A percentile compares a stretch with the other conserved stretches of the same genome.
These are phyloP conservation scores for Cataglyphis albicans DNA, from an alignment of 2,888 invertebrate genomes.

Conservation along the genomic window DNA sequence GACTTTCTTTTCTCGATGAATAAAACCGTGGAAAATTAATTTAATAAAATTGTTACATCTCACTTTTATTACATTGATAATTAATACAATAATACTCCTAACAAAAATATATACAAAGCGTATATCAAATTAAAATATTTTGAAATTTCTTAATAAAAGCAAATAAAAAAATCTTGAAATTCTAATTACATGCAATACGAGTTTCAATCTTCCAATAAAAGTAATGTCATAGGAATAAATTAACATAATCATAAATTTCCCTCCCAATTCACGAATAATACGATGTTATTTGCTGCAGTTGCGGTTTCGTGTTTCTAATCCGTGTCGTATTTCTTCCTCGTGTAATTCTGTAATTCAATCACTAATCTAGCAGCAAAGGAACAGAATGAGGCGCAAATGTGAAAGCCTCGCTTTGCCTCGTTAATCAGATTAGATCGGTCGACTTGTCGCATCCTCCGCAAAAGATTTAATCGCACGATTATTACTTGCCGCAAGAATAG, in stretches of 20 bases:
- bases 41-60: background rate
- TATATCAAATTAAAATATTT: background rate
- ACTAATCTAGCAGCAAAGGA: background rate
- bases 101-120: background rate
- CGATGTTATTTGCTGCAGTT: background rate
- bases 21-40: conserved; percentile 5
- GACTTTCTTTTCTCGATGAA: background rate
- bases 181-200: background rate
- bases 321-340: background rate
- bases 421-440: conserved; percentile 28
- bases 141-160: background rate
- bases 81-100: background rate
- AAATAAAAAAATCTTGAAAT: background rate
- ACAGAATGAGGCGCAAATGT: conserved; percentile 14
- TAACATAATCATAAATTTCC: background rate
- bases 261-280: background rate
- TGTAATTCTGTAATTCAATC: background rate
- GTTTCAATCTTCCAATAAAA: background rate
- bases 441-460: background rate
- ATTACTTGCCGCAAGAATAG: background rate
- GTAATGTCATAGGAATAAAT: background rate
- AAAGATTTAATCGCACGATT: conserved; percentile 40
- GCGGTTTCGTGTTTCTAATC: conserved; percentile 5
- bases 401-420: background rate
- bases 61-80: background rate